These are phyloP conservation scores for Spatula versicolor DNA, from an alignment of 2,797 vertebrate genomes.

Conservation along the genomic window DNA sequence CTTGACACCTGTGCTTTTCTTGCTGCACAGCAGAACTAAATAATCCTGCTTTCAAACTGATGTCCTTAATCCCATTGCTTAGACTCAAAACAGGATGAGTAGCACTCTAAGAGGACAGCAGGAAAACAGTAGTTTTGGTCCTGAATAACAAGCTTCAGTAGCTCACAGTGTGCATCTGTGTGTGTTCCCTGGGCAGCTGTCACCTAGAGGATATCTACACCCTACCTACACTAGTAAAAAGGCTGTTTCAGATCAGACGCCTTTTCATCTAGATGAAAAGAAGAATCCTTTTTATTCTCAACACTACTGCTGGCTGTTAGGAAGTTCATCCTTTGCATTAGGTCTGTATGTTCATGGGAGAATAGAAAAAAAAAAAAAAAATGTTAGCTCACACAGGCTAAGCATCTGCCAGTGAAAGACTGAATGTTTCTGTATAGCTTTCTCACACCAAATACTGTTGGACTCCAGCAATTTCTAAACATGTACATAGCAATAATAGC, in stretches of 20 bases:
- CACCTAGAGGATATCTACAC: background rate
- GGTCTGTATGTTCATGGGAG: background rate
- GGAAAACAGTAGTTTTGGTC: background rate
- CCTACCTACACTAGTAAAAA: background rate
- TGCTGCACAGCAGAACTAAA: background rate
- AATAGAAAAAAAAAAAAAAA: background rate
- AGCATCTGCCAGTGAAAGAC: background rate
- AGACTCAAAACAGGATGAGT: background rate
- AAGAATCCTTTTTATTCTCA: conserved; percentile 11
- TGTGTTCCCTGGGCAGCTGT: conserved; percentile 11
- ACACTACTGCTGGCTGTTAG: background rate
- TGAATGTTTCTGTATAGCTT: background rate
- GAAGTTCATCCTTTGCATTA: background rate
- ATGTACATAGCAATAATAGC: background rate
- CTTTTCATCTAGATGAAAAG: conserved; percentile 36
- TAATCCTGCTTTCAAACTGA: background rate
- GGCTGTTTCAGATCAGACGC: background rate
- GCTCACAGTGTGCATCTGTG: background rate
- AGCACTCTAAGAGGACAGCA: background rate
- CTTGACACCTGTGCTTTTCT: background rate
- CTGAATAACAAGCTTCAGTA: background rate
- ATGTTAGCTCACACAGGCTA: background rate
- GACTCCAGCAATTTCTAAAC: background rate
- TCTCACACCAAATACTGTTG: background rate
- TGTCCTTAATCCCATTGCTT: background rate